Base-by-base conservation (phyloP, 2,888 invertebrate genomes). In the Morpho helenor region DNA sequence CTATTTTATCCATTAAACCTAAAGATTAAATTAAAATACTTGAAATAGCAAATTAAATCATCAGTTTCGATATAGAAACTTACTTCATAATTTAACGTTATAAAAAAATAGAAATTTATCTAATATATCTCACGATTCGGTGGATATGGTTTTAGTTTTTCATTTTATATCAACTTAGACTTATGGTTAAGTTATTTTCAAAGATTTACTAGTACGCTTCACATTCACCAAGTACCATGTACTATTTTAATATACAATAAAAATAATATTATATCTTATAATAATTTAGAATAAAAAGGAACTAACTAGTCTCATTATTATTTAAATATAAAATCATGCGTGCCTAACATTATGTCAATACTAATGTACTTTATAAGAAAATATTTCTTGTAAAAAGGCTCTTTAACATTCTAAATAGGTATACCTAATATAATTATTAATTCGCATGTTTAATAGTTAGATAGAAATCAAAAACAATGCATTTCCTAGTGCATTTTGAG, bases 241-340 rank as follows among this genome's bases (percentile, higher is more conserved):
- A 85, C 79, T 75, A 78, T 76, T 75, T 67, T 59, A 61, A 62
- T 54, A 61, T 59, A 58, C 54, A 57, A 62, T 64, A 52, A 56
- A 47, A 49, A n/a, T 39, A 55, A 44, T 61, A 61, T 57, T 43
- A 61, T 58, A 58, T 63, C 62, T 66, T 63, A 66, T 64, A 82
- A 80, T 84, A 84, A 76, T 73, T 70, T 86, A 87, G 81, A 59
- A 69, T 87, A 88, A 79, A 75, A 84, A 83, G 72, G 75, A 87
- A 88, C 89, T 90, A 90, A 90, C 89, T 89, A 90, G 89, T 90
- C 89, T 90, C 87, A 88, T 84, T 69, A 70, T 68, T 73, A 70
- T 71, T 84, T 80, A 82, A 84, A 85, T 80, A 80, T 85, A 87
- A 84, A 82, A 86, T 80, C 77, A 77, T 75, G 87, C 82, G 89